These are phyloP conservation scores for Nemotelus pantherinus DNA, from an alignment of 2,888 invertebrate genomes.

Conservation along the genomic window DNA sequence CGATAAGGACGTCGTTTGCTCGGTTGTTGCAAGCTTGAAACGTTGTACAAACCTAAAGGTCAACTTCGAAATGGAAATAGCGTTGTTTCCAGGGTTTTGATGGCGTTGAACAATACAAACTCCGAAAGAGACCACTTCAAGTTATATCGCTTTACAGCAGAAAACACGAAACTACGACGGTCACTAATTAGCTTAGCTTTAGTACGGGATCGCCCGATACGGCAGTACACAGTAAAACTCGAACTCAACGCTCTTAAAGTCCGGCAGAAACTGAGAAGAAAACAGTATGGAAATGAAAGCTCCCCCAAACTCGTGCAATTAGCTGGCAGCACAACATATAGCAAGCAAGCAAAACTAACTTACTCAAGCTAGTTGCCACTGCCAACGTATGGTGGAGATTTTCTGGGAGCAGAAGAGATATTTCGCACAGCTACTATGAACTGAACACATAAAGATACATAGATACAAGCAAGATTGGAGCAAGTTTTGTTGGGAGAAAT, in stretches of 20 bases:
- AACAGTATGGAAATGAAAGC: slow-evolving; percentile 35
- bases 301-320: slow-evolving; percentile 21
- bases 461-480: background rate
- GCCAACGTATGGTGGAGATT: slow-evolving; percentile 4
- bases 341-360: background rate
- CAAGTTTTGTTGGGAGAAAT: background rate
- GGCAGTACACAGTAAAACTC: background rate
- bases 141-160: background rate
- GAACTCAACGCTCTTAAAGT: slow-evolving; percentile 38
- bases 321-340: background rate
- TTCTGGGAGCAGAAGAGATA: background rate
- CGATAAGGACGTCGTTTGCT: slow-evolving; percentile 10
- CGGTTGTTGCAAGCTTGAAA: slow-evolving; percentile 1
- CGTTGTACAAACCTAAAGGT: slow-evolving; percentile 34
- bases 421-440: too few relatives aligned
- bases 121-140: background rate
- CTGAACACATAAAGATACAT: too few relatives aligned
- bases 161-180: slow-evolving; percentile 13
- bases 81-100: slow-evolving; percentile 10
- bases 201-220: background rate
- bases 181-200: background rate
- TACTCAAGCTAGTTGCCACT: too few relatives aligned
- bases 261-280: slow-evolving; percentile 36
- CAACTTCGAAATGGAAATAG: slow-evolving; percentile 9
- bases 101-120: background rate